Percentiles rank a stretch among this genome's conserved stretches.
These are phyloP conservation scores for Sinosuthora webbiana DNA, from an alignment of 2,113 vertebrate species.

Conservation along the genomic window DNA sequence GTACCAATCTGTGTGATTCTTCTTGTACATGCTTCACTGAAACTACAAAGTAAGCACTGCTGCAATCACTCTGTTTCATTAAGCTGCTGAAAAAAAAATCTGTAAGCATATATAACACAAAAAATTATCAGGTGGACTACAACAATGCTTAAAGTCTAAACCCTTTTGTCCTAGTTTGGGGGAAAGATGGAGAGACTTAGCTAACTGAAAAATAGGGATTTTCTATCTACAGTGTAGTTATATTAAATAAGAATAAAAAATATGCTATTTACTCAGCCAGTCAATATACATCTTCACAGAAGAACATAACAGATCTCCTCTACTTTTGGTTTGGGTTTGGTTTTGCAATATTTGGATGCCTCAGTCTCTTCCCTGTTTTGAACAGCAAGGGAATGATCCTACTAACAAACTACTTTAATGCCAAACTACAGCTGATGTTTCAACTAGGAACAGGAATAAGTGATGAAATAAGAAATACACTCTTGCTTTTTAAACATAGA, in stretches of 20 bases:
- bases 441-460: background rate
- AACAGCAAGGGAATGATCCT: background rate
- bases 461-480: background rate
- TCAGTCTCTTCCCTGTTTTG: background rate
- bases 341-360: background rate
- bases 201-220: background rate
- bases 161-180: background rate
- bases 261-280: background rate
- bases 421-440: background rate
- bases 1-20: background rate
- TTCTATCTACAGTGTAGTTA: background rate
- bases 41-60: background rate
- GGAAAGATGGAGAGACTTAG: background rate
- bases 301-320: background rate
- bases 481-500: background rate
- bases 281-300: background rate
- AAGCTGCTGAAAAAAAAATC: background rate
- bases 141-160: background rate
- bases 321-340: background rate
- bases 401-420: background rate
- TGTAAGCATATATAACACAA: background rate
- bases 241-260: background rate
- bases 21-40: background rate
- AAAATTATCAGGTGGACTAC: background rate
- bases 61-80: background rate